These are phyloP conservation scores for Orientallactaga bullata DNA, from an alignment of 2,113 vertebrate species.

Conservation along the genomic window DNA sequence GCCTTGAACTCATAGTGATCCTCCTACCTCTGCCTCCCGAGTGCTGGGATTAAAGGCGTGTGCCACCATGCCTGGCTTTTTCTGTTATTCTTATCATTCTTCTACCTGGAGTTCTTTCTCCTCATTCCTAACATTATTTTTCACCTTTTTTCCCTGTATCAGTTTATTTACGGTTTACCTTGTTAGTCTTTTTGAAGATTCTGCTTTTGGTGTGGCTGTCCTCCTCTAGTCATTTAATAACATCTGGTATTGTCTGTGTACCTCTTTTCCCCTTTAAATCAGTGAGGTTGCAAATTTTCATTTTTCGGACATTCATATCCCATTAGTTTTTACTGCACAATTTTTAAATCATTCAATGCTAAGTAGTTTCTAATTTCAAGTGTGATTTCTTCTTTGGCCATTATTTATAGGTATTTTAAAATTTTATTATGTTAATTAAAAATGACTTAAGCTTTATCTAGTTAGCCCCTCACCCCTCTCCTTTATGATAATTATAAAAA, in stretches of 20 bases:
- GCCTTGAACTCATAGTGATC: too few species aligned
- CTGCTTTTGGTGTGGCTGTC: neutral
- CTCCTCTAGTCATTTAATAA: slow-evolving; percentile 24
- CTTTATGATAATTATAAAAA: neutral
- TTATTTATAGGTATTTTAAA: neutral
- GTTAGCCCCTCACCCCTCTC: neutral
- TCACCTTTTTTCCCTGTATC: neutral
- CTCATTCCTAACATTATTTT: neutral
- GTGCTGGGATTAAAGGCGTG: too few species aligned
- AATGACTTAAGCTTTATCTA: neutral
- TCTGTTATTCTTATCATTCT: neutral
- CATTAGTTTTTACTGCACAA: neutral
- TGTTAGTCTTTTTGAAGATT: neutral
- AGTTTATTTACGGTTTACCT: neutral
- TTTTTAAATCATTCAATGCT: neutral
- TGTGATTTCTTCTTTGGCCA: slow-evolving; percentile 7
- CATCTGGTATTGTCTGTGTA: neutral
- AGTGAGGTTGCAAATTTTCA: neutral
- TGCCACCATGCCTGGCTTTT: too few species aligned
- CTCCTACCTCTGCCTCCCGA: too few species aligned
- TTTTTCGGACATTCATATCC: neutral
- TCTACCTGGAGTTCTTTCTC: neutral
- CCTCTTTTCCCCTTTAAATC: neutral
- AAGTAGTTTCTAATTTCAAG: neutral
- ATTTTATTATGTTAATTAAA: neutral